These are phyloP conservation scores for Heptranchias perlo DNA, from an alignment of 2,113 vertebrate species.

Conservation along the genomic window DNA sequence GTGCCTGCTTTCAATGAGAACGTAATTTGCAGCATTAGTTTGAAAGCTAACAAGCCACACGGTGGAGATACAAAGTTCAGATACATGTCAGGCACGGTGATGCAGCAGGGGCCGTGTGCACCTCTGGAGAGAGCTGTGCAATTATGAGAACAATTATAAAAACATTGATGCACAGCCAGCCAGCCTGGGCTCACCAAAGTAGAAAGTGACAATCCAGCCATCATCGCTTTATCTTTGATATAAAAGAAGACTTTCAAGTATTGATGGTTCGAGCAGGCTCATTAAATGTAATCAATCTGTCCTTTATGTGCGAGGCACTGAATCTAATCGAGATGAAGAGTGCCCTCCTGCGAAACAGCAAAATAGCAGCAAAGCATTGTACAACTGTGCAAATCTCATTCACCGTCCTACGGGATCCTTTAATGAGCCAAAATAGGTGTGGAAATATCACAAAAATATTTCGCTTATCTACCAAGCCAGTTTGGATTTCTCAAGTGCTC, in stretches of 20 bases:
- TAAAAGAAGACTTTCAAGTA: constrained; percentile 48
- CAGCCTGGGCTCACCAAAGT: constrained; percentile 38
- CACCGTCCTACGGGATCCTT: neutral
- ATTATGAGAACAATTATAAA: constrained; percentile 52
- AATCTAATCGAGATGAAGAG: constrained; percentile 42
- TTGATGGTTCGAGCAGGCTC: constrained; percentile 50
- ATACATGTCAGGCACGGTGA: constrained; percentile 38
- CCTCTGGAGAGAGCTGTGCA: constrained; percentile 47
- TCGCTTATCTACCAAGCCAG: neutral
- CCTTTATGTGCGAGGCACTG: constrained; percentile 43
- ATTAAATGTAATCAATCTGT: constrained; percentile 54
- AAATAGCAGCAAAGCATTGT: constrained; percentile 5
- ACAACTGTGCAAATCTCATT: constrained; percentile 33
- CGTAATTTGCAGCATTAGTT: constrained; percentile 40
- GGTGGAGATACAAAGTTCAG: constrained; percentile 38
- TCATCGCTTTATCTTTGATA: constrained; percentile 47
- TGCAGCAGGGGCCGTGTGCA: constrained; percentile 33
- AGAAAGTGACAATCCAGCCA: constrained; percentile 46
- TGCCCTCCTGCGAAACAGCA: constrained; percentile 39
- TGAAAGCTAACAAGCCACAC: constrained; percentile 37
- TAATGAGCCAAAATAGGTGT: neutral
- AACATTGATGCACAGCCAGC: constrained; percentile 46
- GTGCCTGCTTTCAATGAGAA: constrained; percentile 21
- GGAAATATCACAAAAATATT: neutral
- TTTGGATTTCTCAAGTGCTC: neutral